Base-by-base conservation (phyloP, 2,113 vertebrate species). In the Carassius carassius region DNA sequence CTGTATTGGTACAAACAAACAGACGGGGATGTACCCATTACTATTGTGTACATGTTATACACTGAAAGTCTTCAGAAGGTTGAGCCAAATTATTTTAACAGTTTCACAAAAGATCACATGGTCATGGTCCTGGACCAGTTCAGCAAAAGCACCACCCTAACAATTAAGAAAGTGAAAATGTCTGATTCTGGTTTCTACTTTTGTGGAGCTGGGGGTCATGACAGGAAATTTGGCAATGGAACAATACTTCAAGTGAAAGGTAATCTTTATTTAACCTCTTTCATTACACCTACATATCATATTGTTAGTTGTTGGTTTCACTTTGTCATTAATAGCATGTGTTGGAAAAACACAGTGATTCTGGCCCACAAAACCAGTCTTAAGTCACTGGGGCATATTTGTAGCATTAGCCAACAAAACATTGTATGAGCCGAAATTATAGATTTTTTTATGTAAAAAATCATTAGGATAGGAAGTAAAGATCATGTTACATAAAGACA, bases 181-280 rank as follows among this genome's bases (percentile, higher is more conserved):
- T 85, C 77, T 73, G 77, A 85, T 80, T 79, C 67, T 81, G 84
- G 77, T 21, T 73, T 73, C 44, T 85, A 85, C 56, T 81, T 80
- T 80, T 85, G 84, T 81, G 84, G 63, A 44, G 37, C 21, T 25
- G 5, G 4, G 3, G 44, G 56, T 13, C 76, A 51, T 56, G 3
- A 54, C 9, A 29, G 58, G 21, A 17, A 54, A 8, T 76, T 86
- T 82, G n/a, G 69, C 58, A 32, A 76, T 25, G 78, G 78, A 82
- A 76, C 44, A 4, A 41, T 7, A 3, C 78, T 85, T 56, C 19
- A 85, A 51, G 23, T 81, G 0, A 65, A 81, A 81, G 84, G 78
- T 85, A 75, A 81, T 47, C 1, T 16, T 49, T 49, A 5, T 21
- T 79, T 14, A 5, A 41, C 21, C 37, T 29, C 41, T 81, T 14